Conservation (phyloP, 2,888 invertebrate species). For the Tetragnatha montana region DNA sequence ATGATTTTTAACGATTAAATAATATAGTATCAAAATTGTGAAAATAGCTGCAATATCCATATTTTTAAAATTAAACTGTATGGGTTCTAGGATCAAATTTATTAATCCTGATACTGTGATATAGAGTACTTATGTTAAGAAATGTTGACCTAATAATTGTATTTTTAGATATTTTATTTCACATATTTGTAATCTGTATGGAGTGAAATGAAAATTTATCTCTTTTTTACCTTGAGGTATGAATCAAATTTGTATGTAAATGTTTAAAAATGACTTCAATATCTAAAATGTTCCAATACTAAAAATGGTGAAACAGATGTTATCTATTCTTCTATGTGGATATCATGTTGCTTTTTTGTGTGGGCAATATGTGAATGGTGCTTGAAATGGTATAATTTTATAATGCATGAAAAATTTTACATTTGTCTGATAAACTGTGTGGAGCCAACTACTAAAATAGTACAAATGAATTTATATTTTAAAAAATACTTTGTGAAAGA, state of each 20-base stretch:
- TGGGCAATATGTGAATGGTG: conserved; percentile 43
- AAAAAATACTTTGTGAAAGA: not conserved
- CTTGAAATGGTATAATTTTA: conserved; percentile 48
- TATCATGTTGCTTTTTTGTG: conserved; percentile 35
- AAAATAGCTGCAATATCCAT: not conserved
- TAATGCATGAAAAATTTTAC: conserved; percentile 22
- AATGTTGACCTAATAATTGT: not conserved
- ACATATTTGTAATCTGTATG: not conserved
- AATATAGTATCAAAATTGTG: not conserved
- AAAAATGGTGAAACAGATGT: conserved; percentile 7
- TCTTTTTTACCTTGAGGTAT: not conserved
- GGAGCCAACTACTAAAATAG: not conserved
- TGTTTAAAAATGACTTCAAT: not conserved
- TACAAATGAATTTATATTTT: not conserved
- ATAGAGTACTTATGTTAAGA: not conserved
- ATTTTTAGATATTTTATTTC: not conserved
- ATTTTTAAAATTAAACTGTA: not conserved
- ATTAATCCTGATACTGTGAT: conserved; percentile 22
- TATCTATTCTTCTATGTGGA: conserved; percentile 37
- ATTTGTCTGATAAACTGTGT: not conserved
- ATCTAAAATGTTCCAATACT: not conserved
- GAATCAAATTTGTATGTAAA: not conserved
- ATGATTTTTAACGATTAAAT: not conserved
- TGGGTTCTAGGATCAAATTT: not conserved
- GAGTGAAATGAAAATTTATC: not conserved